These are phyloP conservation scores for Pachliopta kotzebuea DNA, from an alignment of 2,888 invertebrate genomes.

Conservation along the genomic window DNA sequence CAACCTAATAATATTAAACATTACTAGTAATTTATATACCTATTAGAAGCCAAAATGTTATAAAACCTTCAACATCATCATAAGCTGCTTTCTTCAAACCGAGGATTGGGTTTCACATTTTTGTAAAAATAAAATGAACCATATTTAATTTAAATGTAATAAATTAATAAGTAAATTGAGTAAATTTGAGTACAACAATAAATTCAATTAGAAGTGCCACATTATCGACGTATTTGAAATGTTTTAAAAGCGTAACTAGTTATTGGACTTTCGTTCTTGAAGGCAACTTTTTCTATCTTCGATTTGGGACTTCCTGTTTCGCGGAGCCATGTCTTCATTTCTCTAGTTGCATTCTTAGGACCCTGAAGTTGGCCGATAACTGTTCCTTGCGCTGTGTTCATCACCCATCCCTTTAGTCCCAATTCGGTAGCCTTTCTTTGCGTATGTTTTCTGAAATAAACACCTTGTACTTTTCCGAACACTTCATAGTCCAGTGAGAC, in stretches of 20 bases:
- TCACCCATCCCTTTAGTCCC: conserved; percentile 86
- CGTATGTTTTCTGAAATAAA: conserved; percentile 82
- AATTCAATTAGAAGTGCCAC: not conserved
- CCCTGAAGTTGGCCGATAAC: conserved; percentile 86
- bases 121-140: not conserved
- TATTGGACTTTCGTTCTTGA: conserved; percentile 82
- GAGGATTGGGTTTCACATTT: too few relatives aligned
- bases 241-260: conserved; percentile 59
- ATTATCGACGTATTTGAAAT: conserved; percentile 73
- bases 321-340: conserved; percentile 82
- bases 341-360: conserved; percentile 70
- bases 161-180: not conserved
- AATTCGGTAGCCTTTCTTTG: conserved; percentile 82
- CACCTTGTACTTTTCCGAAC: conserved; percentile 82
- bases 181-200: not conserved
- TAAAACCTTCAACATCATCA: not conserved
- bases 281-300: conserved; percentile 83
- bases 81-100: too few relatives aligned
- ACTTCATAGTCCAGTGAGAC: conserved; percentile 78
- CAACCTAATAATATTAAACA: too few relatives aligned
- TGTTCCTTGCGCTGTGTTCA: conserved; percentile 85
- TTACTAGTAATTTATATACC: too few relatives aligned
- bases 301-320: conserved; percentile 85
- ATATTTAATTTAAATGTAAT: not conserved
- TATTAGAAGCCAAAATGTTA: too few relatives aligned